Conservation (phyloP, 2,797 vertebrate genomes). For the Chelon auratus region DNA sequence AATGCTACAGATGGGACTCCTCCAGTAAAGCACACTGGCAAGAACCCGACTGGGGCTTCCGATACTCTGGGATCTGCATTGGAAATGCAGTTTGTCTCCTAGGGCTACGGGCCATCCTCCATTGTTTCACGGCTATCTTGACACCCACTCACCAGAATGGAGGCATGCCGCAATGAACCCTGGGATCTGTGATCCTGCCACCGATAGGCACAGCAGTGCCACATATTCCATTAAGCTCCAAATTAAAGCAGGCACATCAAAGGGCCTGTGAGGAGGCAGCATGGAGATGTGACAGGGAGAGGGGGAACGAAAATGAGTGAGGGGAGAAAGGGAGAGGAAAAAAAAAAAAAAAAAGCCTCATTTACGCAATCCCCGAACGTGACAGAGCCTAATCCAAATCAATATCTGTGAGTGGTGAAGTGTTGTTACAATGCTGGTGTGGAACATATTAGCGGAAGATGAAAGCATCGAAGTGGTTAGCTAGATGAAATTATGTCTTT, state of each 20-base stretch:
- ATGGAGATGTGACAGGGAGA: constrained; percentile 77
- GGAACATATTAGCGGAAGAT: constrained; percentile 79
- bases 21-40: constrained; percentile 48
- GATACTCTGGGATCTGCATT: constrained; percentile 72
- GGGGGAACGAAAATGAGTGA: constrained; percentile 74
- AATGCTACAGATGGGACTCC: constrained; percentile 52
- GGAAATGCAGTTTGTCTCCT: constrained; percentile 75
- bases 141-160: constrained; percentile 83
- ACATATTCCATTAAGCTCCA: constrained; percentile 86
- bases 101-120: constrained; percentile 72
- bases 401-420: constrained; percentile 79
- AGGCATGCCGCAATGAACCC: constrained; percentile 79
- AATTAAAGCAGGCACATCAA: constrained; percentile 88
- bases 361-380: constrained; percentile 79
- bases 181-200: constrained; percentile 84
- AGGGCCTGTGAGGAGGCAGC: constrained; percentile 78
- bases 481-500: constrained; percentile 80
- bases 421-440: constrained; percentile 77
- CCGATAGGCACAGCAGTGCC: constrained; percentile 81
- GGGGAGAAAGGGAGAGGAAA: constrained; percentile 54
- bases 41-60: constrained; percentile 54
- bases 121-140: constrained; percentile 85
- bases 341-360: constrained; percentile 60
- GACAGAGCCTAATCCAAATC: constrained; percentile 81
- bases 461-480: constrained; percentile 80